Percentiles rank a stretch among this genome's conserved stretches.
Conservation (phyloP, 2,113 vertebrate genomes). For the Eurypyga helias region DNA sequence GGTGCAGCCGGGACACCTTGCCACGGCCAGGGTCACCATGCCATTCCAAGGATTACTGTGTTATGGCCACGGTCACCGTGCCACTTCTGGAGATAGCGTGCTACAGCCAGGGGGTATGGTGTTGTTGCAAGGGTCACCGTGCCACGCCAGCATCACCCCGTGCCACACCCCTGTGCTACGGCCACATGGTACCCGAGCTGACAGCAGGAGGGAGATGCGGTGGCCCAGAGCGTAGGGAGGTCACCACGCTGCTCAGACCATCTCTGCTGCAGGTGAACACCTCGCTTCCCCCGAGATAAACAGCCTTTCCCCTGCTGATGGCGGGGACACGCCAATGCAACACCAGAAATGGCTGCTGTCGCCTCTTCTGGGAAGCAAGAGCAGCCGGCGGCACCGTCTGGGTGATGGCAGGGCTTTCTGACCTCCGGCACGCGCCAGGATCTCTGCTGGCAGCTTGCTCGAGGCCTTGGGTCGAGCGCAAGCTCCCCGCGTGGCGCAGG, state of each 20-base stretch:
- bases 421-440: fast-evolving
- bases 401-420: not conserved
- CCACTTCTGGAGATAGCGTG: fast-evolving
- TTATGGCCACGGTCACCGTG: fast-evolving
- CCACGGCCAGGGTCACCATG: not conserved
- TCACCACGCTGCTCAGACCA: not conserved
- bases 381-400: not conserved
- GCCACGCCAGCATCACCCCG: fast-evolving
- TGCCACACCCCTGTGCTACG: not conserved
- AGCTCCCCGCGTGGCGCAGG: fast-evolving
- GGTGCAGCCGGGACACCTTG: fast-evolving
- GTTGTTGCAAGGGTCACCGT: not conserved
- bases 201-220: not conserved
- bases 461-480: not conserved
- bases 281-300: not conserved
- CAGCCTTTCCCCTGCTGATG: not conserved
- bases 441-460: fast-evolving
- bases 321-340: not conserved
- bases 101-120: not conserved
- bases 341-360: not conserved
- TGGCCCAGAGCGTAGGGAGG: fast-evolving
- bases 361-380: not conserved
- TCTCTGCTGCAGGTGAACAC: not conserved
- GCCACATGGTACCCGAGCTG: not conserved
- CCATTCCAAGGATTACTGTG: fast-evolving